A percentile compares a stretch with the other conserved stretches of the same genome.
These are phyloP conservation scores for Trogon surrucura DNA, from an alignment of 2,113 vertebrate genomes.

Conservation along the genomic window DNA sequence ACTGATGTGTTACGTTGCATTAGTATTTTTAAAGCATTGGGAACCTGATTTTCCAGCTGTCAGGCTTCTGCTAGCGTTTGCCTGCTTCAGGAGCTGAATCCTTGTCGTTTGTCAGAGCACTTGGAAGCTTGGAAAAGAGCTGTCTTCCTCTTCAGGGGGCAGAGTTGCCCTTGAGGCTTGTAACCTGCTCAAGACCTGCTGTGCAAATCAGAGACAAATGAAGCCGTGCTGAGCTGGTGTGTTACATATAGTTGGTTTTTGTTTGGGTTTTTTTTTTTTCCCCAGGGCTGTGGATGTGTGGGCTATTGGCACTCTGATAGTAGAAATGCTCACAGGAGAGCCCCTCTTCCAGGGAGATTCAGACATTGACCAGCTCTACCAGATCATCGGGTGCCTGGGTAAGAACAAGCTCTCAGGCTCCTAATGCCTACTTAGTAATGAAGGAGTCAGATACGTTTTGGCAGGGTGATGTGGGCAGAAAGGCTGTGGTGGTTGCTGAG, in stretches of 20 bases:
- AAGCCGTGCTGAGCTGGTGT: not conserved
- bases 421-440: not conserved
- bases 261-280: not conserved
- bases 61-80: not conserved
- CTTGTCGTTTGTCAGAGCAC: not conserved
- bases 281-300: slow-evolving; percentile 90
- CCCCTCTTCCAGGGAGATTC: slow-evolving; percentile 91
- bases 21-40: not conserved
- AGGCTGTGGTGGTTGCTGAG: not conserved
- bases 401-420: not conserved
- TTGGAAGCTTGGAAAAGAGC: not conserved
- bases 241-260: not conserved
- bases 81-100: not conserved
- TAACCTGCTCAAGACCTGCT: not conserved
- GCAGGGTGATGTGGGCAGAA: not conserved
- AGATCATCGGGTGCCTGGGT: slow-evolving; percentile 86
- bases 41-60: not conserved
- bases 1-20: not conserved
- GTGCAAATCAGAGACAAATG: not conserved
- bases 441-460: not conserved
- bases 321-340: slow-evolving; percentile 88
- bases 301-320: slow-evolving; percentile 87
- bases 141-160: not conserved
- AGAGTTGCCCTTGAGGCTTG: not conserved
- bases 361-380: slow-evolving; percentile 91